A percentile compares a stretch with the other conserved stretches of the same genome.
Evolutionary conservation across 2,113 vertebrate species (phyloP).

Genomic region (Neolamprologus hecqui): DNA sequence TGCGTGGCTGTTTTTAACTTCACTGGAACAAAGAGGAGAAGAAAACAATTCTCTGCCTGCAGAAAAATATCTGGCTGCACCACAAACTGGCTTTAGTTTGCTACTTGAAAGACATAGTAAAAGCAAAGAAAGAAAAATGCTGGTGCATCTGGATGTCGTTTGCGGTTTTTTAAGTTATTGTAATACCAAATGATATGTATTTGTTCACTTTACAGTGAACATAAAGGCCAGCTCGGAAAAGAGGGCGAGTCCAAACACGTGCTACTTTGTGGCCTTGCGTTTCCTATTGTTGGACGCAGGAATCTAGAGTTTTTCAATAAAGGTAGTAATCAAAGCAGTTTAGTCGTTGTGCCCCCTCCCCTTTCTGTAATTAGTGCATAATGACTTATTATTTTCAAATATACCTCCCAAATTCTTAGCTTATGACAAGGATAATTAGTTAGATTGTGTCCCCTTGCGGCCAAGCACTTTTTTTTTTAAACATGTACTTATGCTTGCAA

Average conservation of each 20-base stretch:
- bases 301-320: slow-evolving; percentile 24
- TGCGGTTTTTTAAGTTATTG: neutral
- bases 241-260: neutral
- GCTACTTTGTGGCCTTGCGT: neutral
- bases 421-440: neutral
- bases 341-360: slow-evolving; percentile 5
- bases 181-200: neutral
- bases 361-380: slow-evolving; percentile 19
- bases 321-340: slow-evolving; percentile 39
- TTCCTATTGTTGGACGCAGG: neutral
- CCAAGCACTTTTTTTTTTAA: neutral
- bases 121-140: slow-evolving; percentile 6
- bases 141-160: neutral
- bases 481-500: neutral
- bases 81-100: slow-evolving; percentile 11
- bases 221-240: slow-evolving; percentile 13
- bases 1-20: slow-evolving; percentile 28
- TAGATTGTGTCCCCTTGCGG: neutral
- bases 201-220: slow-evolving; percentile 12
- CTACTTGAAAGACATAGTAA: slow-evolving; percentile 12
- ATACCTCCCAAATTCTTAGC: slow-evolving; percentile 37
- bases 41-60: slow-evolving; percentile 10
- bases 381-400: slow-evolving; percentile 58
- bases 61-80: slow-evolving; percentile 27
- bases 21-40: slow-evolving; percentile 9